Conservation (phyloP, 2,888 invertebrate species). For the Labia minor region DNA sequence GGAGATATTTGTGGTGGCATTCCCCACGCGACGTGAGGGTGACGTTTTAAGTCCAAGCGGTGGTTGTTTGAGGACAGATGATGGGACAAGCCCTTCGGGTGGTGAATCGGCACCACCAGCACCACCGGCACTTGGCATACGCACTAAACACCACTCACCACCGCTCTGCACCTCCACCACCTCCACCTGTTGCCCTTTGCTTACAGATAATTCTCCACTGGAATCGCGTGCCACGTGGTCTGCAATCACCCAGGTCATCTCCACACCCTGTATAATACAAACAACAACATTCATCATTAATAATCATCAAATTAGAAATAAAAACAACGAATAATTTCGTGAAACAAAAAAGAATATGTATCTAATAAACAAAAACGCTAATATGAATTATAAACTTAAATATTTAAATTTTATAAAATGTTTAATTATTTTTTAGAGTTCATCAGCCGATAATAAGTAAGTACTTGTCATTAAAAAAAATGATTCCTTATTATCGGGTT, state of each 20-base stretch:
- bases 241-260: constrained; percentile 84
- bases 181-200: constrained; percentile 89
- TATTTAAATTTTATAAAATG: too few relatives aligned
- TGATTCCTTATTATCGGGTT: too few relatives aligned
- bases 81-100: constrained; percentile 71
- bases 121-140: constrained; percentile 34
- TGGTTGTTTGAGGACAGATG: constrained; percentile 63
- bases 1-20: too few relatives aligned
- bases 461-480: too few relatives aligned
- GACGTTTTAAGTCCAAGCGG: constrained; percentile 48
- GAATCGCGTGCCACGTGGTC: constrained; percentile 68
- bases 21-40: constrained; percentile 39
- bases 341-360: too few relatives aligned
- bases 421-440: too few relatives aligned
- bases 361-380: too few relatives aligned
- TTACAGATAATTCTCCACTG: constrained; percentile 69
- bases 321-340: not conserved
- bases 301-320: not conserved
- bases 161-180: constrained; percentile 65
- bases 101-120: constrained; percentile 39
- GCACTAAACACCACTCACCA: constrained; percentile 42
- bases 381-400: too few relatives aligned
- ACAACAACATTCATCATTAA: constrained; percentile 18
- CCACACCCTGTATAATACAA: constrained; percentile 49
- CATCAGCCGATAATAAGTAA: too few relatives aligned